Evolutionary conservation across 2,113 vertebrate species (phyloP), one percentile per base, ranked within the genome.

Genomic region (Paramormyrops kingsleyae): DNA sequence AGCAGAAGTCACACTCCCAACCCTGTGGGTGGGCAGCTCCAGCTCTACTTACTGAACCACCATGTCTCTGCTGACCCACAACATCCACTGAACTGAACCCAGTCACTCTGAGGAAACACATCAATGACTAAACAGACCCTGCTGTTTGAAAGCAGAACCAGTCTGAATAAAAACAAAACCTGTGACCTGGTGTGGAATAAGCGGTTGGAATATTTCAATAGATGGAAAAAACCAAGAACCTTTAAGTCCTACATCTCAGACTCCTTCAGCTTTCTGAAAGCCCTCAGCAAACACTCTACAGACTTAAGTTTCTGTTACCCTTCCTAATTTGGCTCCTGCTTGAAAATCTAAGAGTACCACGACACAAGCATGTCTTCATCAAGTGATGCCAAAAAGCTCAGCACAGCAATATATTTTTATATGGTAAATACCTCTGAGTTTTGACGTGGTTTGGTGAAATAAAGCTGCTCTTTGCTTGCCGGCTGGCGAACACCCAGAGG

Each of bases 381-480:
- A 77, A 88, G 85, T 85, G 49, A 90, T 89, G 89, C 90, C 90
- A 88, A 88, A 35, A 87, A 89, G 44, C 83, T 90, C 77, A 77
- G 88, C 62, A 89, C 88, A 91, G 74, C 74, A 89, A 21, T 91
- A 90, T 91, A 91, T 92, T 92, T 92, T 83, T 62, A 91, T 93
- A 89, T 90, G 90, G 88, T 92, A 90, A 92, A 91, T 90, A 89
- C 87, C 88, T 91, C 90, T 92, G 88, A 90, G 83, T 87, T 92
- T 89, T 87, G 84, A 89, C 89, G 90, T 88, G 90, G 91, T 88
- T 87, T 90, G 87, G 89, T 47, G 88, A 77, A 74, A 77, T 35
- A 91, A 89, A 21, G 89, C 88, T 89, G 89, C 24, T 86, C 80
- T 91, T 89, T 90, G 83, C 89, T 80, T 52, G 87, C 83, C 70